Percentiles rank a stretch among this genome's conserved stretches.
Evolutionary conservation across 2,888 invertebrate species (phyloP).

Genomic region (Chymomyza caudatula): DNA sequence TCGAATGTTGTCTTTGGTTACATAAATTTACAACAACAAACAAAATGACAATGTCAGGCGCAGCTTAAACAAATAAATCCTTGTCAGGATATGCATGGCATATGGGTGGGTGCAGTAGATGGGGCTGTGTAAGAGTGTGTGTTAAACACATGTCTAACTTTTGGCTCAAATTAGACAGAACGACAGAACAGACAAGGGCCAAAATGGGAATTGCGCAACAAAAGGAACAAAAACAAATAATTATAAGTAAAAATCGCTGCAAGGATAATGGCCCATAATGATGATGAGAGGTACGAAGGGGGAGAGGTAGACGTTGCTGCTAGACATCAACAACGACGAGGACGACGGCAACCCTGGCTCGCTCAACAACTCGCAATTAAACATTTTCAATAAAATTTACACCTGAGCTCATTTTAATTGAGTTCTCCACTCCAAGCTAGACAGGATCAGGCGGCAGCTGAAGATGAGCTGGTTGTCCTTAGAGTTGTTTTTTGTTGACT

Average conservation of each 20-base stretch:
- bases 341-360: neutral
- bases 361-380: conserved; percentile 73
- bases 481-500: neutral
- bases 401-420: conserved; percentile 78
- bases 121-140: conserved; percentile 36
- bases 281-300: neutral
- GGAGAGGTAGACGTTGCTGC: neutral
- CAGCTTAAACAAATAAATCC: conserved; percentile 64
- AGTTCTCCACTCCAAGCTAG: conserved; percentile 36
- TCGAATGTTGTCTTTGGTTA: conserved; percentile 31
- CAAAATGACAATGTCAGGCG: conserved; percentile 64
- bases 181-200: conserved; percentile 56
- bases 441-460: conserved; percentile 26
- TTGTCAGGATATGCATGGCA: conserved; percentile 1
- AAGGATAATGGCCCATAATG: conserved; percentile 23
- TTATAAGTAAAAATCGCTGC: conserved; percentile 69
- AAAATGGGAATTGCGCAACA: conserved; percentile 48
- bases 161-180: neutral
- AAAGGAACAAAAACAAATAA: conserved; percentile 68
- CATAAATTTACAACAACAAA: conserved; percentile 53
- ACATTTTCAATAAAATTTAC: conserved; percentile 77
- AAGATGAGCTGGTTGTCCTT: neutral
- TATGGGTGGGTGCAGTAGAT: conserved; percentile 14
- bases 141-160: conserved; percentile 47
- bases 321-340: neutral